Percentiles rank a stretch among this genome's conserved stretches.
These are phyloP conservation scores for Pangasius larnaudii DNA, from an alignment of 2,797 vertebrate genomes.

Conservation along the genomic window DNA sequence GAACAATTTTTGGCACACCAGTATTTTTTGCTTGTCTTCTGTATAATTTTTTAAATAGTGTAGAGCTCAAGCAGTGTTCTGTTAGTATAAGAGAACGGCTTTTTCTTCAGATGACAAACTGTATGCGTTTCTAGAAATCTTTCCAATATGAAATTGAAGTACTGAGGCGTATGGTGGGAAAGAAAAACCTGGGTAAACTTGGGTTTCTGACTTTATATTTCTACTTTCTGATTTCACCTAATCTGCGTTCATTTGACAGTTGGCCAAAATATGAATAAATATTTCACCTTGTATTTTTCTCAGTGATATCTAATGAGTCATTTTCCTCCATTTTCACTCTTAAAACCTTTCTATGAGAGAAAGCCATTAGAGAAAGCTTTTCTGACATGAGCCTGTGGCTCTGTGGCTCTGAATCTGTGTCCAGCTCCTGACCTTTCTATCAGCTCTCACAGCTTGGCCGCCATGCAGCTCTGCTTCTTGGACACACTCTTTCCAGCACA, in stretches of 20 bases:
- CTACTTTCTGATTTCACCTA: neutral
- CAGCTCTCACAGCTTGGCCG: conserved; percentile 65
- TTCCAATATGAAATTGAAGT: neutral
- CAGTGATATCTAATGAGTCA: neutral
- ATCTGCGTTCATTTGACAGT: neutral
- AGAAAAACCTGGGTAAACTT: neutral
- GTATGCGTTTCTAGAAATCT: neutral
- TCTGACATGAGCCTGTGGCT: neutral
- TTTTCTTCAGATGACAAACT: neutral
- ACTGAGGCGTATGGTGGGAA: neutral
- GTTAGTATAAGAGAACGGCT: neutral
- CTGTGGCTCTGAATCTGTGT: conserved; percentile 20
- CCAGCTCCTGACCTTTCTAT: conserved; percentile 72
- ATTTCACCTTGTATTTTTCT: neutral
- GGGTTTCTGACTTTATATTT: neutral
- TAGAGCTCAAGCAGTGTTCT: neutral
- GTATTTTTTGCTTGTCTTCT: neutral
- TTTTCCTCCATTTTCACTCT: neutral
- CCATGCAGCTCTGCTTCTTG: conserved; percentile 50
- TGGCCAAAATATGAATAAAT: neutral
- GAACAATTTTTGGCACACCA: neutral
- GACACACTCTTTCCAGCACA: conserved; percentile 49
- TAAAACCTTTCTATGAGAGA: neutral
- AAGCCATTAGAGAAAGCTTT: neutral
- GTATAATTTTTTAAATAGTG: neutral